These are phyloP conservation scores for Spilogale gracilis DNA, from an alignment of 2,113 vertebrate species.

Conservation along the genomic window DNA sequence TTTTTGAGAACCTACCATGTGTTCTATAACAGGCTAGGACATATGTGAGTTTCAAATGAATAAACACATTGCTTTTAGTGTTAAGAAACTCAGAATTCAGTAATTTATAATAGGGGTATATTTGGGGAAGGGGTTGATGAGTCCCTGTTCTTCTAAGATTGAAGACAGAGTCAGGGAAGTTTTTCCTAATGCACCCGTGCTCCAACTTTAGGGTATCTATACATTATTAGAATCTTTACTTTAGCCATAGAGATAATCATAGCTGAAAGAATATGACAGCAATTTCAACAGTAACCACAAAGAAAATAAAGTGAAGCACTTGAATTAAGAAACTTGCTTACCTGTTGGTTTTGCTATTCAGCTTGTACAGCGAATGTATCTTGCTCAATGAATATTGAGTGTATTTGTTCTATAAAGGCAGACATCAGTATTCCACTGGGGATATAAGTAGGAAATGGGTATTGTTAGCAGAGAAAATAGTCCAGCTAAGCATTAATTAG, in stretches of 20 bases:
- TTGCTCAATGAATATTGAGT: neutral
- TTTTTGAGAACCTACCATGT: neutral
- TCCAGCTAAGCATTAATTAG: neutral
- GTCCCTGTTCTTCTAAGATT: neutral
- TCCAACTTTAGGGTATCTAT: neutral
- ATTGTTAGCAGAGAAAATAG: neutral
- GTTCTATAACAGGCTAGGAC: neutral
- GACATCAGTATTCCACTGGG: neutral
- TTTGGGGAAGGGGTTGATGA: neutral
- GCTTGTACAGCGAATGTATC: neutral
- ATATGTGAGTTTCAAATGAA: neutral
- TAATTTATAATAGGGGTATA: neutral
- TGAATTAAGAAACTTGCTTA: neutral
- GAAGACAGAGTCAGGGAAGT: neutral
- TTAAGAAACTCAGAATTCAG: conserved; percentile 26
- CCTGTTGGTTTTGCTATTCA: neutral
- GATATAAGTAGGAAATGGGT: neutral
- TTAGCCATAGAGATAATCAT: neutral
- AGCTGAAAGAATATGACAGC: neutral
- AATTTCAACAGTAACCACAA: neutral
- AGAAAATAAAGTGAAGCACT: neutral
- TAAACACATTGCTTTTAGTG: neutral
- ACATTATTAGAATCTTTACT: neutral
- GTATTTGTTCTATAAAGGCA: neutral
- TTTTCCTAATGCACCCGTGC: neutral